Percentiles rank a stretch among this genome's conserved stretches.
Conservation (phyloP, 2,888 invertebrate species). For the Mycalesis mineus region DNA sequence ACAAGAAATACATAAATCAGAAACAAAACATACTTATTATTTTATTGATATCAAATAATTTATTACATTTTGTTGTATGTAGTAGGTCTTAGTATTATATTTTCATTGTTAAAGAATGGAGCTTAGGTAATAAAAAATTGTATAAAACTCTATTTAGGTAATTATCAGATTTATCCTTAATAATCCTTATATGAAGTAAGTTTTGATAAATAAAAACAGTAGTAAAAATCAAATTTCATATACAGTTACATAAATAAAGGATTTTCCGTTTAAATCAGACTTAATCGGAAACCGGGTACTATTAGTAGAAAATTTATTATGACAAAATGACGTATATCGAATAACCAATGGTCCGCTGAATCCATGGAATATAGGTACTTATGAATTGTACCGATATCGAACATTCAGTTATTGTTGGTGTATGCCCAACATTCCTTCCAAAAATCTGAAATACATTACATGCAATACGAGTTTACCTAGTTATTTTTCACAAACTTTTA, state of each 20-base stretch:
- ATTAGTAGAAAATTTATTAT: too few relatives aligned
- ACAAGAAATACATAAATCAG: neutral
- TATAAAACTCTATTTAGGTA: neutral
- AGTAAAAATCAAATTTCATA: too few relatives aligned
- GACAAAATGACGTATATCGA: neutral
- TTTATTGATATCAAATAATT: neutral
- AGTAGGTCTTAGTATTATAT: neutral
- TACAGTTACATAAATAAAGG: too few relatives aligned
- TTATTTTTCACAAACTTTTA: too few relatives aligned
- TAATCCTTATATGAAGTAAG: neutral
- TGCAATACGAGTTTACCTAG: too few relatives aligned
- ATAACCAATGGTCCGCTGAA: slow-evolving; percentile 1
- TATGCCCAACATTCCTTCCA: too few relatives aligned
- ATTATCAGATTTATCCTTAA: neutral
- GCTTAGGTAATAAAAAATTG: neutral
- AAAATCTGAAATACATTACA: too few relatives aligned
- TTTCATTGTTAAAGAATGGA: neutral
- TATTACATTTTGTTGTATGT: neutral
- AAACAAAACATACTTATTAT: neutral
- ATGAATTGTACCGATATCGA: neutral
- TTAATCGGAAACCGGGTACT: too few relatives aligned
- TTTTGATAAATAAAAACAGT: too few relatives aligned
- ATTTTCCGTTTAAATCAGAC: too few relatives aligned
- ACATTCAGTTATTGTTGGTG: neutral
- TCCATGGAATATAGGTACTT: neutral